Conservation (phyloP, 2,113 vertebrate species). For the Oncorhynchus masou region DNA sequence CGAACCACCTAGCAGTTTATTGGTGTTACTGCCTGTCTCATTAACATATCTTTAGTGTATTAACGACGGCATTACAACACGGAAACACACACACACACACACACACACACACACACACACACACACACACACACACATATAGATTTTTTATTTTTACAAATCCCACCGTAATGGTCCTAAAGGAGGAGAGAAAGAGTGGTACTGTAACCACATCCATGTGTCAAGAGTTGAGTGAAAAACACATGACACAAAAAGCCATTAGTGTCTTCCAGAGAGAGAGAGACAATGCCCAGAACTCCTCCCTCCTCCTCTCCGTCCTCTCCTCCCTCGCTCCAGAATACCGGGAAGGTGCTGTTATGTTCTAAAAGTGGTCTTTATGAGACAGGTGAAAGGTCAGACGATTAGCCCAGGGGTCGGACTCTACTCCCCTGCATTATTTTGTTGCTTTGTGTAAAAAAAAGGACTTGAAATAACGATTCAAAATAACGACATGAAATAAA, state of each 20-base stretch:
- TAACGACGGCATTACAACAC: too few relatives aligned
- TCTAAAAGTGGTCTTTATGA: constrained; percentile 78
- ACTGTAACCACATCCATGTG: constrained; percentile 70
- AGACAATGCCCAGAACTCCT: constrained; percentile 82
- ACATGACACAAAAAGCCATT: constrained; percentile 91
- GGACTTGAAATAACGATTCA: too few relatives aligned
- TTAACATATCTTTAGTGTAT: too few relatives aligned
- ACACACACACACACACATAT: too few relatives aligned
- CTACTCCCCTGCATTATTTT: constrained; percentile 58
- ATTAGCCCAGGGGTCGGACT: constrained; percentile 84
- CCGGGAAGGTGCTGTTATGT: constrained; percentile 70
- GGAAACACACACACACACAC: too few relatives aligned
- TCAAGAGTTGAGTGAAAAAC: constrained; percentile 84
- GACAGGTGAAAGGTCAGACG: constrained; percentile 79
- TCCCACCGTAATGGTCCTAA: constrained; percentile 74
- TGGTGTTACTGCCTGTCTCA: too few relatives aligned
- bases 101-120: too few relatives aligned
- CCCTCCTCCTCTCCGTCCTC: constrained; percentile 9
- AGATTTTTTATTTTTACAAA: constrained; percentile 27
- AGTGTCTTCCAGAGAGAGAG: constrained; percentile 81
- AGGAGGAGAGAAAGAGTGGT: constrained; percentile 81
- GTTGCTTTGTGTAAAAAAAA: too few relatives aligned
- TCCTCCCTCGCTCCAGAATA: constrained; percentile 74
- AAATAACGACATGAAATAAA: too few relatives aligned
- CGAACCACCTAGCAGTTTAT: too few relatives aligned